Evolutionary conservation across 2,113 vertebrate species (phyloP).

Genomic region (Podarcis cretensis): DNA sequence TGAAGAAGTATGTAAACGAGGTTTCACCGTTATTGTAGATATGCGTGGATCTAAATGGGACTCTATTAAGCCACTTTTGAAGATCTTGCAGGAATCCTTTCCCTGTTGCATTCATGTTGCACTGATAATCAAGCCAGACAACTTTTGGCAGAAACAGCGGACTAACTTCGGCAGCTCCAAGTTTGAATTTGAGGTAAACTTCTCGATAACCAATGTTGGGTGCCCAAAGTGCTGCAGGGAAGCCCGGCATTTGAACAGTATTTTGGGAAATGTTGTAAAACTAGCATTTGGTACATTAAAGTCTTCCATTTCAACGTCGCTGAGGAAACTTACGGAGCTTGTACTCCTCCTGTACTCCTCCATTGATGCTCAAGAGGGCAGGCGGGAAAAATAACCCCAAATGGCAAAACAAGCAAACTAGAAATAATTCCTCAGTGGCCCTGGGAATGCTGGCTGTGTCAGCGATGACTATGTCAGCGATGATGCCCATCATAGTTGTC

Average conservation of each 20-base stretch:
- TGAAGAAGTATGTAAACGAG: slow-evolving; percentile 95
- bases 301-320: neutral
- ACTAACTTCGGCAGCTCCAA: slow-evolving; percentile 99
- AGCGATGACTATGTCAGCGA: neutral
- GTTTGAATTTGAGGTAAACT: slow-evolving; percentile 96
- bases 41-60: slow-evolving; percentile 99
- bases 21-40: slow-evolving; percentile 99
- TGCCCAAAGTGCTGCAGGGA: neutral
- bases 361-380: too few species aligned
- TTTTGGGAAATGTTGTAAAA: neutral
- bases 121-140: slow-evolving; percentile 99
- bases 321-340: neutral
- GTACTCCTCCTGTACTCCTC: neutral
- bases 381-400: too few species aligned
- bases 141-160: slow-evolving; percentile 99
- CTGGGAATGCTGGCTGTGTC: neutral
- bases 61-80: slow-evolving; percentile 97
- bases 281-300: neutral
- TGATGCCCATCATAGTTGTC: too few species aligned
- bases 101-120: slow-evolving; percentile 97
- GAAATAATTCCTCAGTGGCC: neutral
- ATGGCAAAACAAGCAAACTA: too few species aligned
- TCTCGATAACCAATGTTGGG: neutral
- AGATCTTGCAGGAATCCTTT: slow-evolving; percentile 97
- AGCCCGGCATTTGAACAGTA: neutral